phyloP scores from a whole-genome alignment of 2,888 invertebrate genomes.

The Drosophila robusta region DNA sequence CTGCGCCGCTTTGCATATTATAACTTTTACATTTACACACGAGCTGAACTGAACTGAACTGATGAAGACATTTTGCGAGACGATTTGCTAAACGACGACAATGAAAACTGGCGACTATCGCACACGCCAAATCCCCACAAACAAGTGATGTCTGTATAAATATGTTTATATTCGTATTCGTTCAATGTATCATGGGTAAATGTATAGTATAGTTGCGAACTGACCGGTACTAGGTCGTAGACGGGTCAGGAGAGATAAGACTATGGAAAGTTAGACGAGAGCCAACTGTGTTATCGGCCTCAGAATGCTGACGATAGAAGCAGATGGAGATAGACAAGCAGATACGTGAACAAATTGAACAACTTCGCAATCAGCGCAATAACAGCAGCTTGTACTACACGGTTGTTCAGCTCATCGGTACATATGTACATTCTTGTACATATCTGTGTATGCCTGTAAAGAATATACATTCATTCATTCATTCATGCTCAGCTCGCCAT shows the following conservation, averaged over 20 bases:
- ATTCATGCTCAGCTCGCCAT: constrained; percentile 23
- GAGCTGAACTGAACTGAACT: constrained; percentile 12
- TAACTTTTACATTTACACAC: constrained; percentile 27
- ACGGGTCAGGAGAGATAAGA: constrained; percentile 36
- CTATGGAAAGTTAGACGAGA: constrained; percentile 5
- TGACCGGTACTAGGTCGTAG: constrained; percentile 29
- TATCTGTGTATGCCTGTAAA: not conserved
- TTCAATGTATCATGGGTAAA: not conserved
- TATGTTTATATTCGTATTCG: not conserved
- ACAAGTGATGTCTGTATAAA: constrained; percentile 5
- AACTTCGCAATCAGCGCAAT: constrained; percentile 59
- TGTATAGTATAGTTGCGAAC: constrained; percentile 7
- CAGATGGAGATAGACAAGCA: constrained; percentile 27
- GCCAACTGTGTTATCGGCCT: constrained; percentile 34
- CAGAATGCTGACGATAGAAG: constrained; percentile 26
- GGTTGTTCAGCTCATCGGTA: constrained; percentile 21
- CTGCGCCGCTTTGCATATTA: constrained; percentile 31
- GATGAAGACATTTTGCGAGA: constrained; percentile 43
- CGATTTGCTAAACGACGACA: constrained; percentile 29
- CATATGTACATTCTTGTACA: constrained; percentile 24
- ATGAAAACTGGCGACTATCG: constrained; percentile 29
- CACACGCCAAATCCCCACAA: constrained; percentile 29
- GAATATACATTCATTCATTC: constrained; percentile 9
- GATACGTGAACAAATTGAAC: constrained; percentile 62
- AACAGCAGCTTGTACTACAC: constrained; percentile 56